Evolutionary conservation across 2,113 vertebrate species (phyloP).

Genomic region (Pachyramphus minor): DNA sequence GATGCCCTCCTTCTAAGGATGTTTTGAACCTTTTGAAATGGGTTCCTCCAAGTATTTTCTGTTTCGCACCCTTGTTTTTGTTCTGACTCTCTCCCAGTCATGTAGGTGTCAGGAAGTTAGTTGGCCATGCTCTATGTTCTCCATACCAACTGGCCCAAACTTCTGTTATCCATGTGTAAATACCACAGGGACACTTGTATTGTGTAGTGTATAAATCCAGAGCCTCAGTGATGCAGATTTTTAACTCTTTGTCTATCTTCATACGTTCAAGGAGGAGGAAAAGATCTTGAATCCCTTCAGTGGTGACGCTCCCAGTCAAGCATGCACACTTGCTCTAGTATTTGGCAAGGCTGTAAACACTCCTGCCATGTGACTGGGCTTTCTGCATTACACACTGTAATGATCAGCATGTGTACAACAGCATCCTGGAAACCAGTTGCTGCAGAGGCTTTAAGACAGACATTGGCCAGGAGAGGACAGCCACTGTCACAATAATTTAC

Average conservation of each 20-base stretch:
- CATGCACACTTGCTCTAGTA: background rate
- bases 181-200: background rate
- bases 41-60: background rate
- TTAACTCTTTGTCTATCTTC: background rate
- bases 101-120: background rate
- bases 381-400: background rate
- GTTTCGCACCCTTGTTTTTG: background rate
- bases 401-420: background rate
- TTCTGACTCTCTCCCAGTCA: background rate
- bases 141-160: background rate
- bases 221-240: background rate
- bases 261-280: background rate
- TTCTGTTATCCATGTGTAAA: background rate
- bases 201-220: background rate
- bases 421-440: background rate
- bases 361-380: background rate
- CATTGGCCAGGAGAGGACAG: background rate
- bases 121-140: background rate
- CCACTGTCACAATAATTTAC: background rate
- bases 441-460: background rate
- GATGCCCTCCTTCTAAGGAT: background rate
- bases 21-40: no score
- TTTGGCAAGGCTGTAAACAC: background rate
- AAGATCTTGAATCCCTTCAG: background rate
- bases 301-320: background rate